A percentile compares a stretch with the other conserved stretches of the same genome.
These are phyloP conservation scores for Alsophila aescularia DNA, from an alignment of 2,888 invertebrate species.

Conservation along the genomic window DNA sequence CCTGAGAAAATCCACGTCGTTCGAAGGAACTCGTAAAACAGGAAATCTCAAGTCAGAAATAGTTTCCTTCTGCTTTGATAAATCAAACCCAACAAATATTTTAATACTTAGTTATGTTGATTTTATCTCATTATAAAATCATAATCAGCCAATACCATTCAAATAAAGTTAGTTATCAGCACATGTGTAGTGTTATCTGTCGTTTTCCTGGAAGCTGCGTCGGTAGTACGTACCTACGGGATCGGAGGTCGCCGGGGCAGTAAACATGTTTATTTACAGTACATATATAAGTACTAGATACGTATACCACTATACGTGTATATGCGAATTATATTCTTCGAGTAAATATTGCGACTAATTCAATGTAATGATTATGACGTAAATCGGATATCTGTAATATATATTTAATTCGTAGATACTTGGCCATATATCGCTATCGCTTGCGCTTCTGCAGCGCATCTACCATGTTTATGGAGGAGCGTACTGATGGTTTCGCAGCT, in stretches of 20 bases:
- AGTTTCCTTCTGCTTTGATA: neutral
- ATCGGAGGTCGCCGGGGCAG: slow-evolving; percentile 26
- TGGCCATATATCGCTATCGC: too few relatives aligned
- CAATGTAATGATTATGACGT: slow-evolving; percentile 3
- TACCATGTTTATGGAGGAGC: too few relatives aligned
- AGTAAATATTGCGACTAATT: slow-evolving; percentile 11
- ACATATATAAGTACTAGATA: too few relatives aligned
- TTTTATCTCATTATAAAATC: neutral
- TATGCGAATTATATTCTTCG: slow-evolving; percentile 15
- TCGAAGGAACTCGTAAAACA: slow-evolving; percentile 22
- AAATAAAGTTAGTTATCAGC: slow-evolving; percentile 1
- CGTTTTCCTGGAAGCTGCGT: slow-evolving; percentile 23
- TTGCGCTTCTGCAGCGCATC: too few relatives aligned
- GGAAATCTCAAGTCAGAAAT: slow-evolving; percentile 11
- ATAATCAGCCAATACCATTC: neutral
- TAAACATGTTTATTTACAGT: slow-evolving; percentile 37
- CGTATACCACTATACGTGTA: too few relatives aligned
- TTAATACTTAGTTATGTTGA: too few relatives aligned
- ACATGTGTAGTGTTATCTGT: slow-evolving; percentile 20
- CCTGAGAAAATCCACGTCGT: slow-evolving; percentile 13
- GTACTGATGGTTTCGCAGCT: too few relatives aligned
- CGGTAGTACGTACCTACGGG: slow-evolving; percentile 7
- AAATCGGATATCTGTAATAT: neutral
- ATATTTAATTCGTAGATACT: too few relatives aligned
- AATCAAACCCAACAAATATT: neutral